Base-by-base conservation (phyloP, 2,797 vertebrate species). In the Gymnocypris eckloni region DNA sequence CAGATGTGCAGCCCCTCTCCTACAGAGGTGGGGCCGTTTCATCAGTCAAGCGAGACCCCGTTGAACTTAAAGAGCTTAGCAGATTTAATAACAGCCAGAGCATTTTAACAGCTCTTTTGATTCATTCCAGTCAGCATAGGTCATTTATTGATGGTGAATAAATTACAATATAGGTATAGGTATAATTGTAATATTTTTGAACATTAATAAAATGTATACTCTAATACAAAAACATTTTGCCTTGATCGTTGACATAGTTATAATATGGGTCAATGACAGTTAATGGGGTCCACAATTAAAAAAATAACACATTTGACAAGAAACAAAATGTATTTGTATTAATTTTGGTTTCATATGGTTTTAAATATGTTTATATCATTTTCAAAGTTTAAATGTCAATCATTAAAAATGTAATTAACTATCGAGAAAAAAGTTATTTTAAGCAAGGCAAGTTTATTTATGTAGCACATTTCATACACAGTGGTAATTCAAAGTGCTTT, bases 11-110 rank as follows among this genome's bases (percentile, higher is more conserved):
- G 54, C 85, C 77, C 39, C 56, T 37, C 54, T 81, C 77, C 87
- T 89, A 93, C 91, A 93, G 92, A 93, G 93, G 93, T 91, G 86
- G 81, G 89, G 77, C 89, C 78, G 90, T 90, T 87, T 91, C 93
- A 91, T 88, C 89, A 89, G 86, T 93, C 92, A 93, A 91, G 86
- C 92, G 90, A 89, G 89, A 90, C 82, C 88, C 71, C 67, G 91
- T 86, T 87, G 91, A 92, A 91, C 90, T 91, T 88, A 84, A 91
- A 93, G 90, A 91, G 91, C 90, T 92, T 91, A 78, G 89, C 90
- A 82, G 90, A 89, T 91, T 94, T 94, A 95, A 87, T 45, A 93
- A 93, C 92, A 90, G 91, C 88, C 88, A 89, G 0, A 56, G 82
- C 90, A 91, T 94, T 94, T 93, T 93, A 90, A 91, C 76, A 87